These are phyloP conservation scores for Heliconius cydno DNA, from an alignment of 2,888 invertebrate species.

Conservation along the genomic window DNA sequence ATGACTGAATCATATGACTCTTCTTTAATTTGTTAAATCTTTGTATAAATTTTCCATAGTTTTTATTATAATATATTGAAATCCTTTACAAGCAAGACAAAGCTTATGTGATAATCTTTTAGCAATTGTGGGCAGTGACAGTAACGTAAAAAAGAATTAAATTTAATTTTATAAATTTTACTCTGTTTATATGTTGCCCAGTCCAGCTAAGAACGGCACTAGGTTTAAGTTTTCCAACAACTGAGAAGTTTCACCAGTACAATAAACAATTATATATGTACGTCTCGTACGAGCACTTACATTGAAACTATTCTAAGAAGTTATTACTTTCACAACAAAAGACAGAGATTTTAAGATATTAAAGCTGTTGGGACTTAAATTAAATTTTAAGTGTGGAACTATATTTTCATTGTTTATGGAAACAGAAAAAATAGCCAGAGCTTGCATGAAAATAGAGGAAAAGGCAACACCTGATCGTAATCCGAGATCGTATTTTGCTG, in stretches of 20 bases:
- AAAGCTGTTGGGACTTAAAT: not conserved
- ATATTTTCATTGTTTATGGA: not conserved
- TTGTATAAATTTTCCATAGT: too few species aligned
- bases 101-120: too few species aligned
- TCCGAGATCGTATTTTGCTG: not conserved
- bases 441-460: not conserved
- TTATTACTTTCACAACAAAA: conserved; percentile 18
- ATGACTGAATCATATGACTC: too few species aligned
- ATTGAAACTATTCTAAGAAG: conserved; percentile 20
- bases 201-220: not conserved
- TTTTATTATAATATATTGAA: too few species aligned
- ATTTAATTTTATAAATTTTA: not conserved
- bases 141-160: too few species aligned
- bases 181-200: not conserved
- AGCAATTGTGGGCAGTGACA: not conserved
- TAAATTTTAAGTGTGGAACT: not conserved
- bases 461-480: not conserved
- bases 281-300: conserved; percentile 4
- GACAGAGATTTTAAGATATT: conserved; percentile 12
- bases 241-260: conserved; percentile 4
- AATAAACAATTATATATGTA: conserved; percentile 24
- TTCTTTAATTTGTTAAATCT: too few species aligned
- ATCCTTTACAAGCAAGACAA: too few species aligned
- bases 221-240: conserved; percentile 15
- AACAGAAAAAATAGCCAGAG: not conserved